phyloP scores from a whole-genome alignment of 2,113 vertebrate species.

The Mormoops blainvillei region DNA sequence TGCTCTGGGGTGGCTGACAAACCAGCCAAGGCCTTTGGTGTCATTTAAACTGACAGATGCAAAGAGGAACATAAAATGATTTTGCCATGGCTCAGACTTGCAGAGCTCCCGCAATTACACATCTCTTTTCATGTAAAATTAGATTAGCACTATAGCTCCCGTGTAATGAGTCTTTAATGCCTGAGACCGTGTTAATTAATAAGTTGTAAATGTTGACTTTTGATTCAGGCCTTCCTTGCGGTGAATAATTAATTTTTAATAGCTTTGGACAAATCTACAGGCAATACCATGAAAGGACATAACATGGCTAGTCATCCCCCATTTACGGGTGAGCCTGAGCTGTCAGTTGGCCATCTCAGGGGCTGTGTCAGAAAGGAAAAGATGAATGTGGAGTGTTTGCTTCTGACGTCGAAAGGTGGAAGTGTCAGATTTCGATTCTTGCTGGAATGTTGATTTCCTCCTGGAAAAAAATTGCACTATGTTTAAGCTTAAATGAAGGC shows the following conservation, averaged over 20 bases:
- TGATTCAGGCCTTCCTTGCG: not conserved
- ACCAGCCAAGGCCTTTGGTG: not conserved
- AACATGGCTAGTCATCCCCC: not conserved
- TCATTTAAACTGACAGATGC: not conserved
- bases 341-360: not conserved
- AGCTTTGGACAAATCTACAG: not conserved
- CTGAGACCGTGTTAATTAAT: constrained; percentile 14
- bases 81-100: not conserved
- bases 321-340: not conserved
- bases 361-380: not conserved
- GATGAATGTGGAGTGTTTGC: not conserved
- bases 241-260: constrained; percentile 19
- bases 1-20: not conserved
- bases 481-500: not conserved
- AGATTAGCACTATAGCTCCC: not conserved
- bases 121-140: not conserved
- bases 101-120: not conserved
- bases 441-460: not conserved
- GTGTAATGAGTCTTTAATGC: not conserved
- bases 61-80: not conserved
- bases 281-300: not conserved
- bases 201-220: constrained; percentile 10
- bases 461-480: not conserved
- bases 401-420: not conserved
- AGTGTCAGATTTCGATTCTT: not conserved